A percentile compares a stretch with the other conserved stretches of the same genome.
phyloP scores from a whole-genome alignment of 2,113 vertebrate species.

The Psittacara wagleri region DNA sequence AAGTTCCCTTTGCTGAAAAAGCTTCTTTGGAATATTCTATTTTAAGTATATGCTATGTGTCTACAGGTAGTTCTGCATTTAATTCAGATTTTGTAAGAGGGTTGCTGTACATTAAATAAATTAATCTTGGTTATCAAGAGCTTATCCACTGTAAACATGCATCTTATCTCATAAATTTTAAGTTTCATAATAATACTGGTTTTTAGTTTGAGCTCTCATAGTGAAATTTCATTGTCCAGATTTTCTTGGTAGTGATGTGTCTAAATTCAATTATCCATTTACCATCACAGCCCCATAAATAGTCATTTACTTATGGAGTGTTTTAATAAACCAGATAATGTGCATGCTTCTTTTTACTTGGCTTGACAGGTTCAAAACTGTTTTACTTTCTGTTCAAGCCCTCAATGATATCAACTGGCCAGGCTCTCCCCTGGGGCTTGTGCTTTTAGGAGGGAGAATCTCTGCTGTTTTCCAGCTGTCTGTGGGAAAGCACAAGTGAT shows the following conservation, averaged over 20 bases:
- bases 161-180: neutral
- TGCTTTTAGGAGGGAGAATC: neutral
- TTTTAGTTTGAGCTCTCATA: constrained; percentile 12
- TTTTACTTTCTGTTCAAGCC: neutral
- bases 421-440: neutral
- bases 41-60: neutral
- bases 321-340: neutral
- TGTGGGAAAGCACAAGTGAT: neutral
- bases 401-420: neutral
- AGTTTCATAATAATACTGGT: neutral
- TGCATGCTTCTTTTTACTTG: neutral
- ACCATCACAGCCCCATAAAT: neutral
- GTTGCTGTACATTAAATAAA: neutral
- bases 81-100: neutral
- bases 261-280: neutral
- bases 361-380: neutral
- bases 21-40: neutral
- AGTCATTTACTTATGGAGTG: neutral
- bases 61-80: neutral
- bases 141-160: neutral
- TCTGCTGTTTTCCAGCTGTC: neutral
- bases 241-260: neutral
- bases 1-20: constrained; percentile 26
- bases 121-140: neutral
- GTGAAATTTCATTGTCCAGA: neutral